Percentiles rank a stretch among this genome's conserved stretches.
Conservation (phyloP, 2,888 invertebrate genomes). For the Eucriotettix oculatus region DNA sequence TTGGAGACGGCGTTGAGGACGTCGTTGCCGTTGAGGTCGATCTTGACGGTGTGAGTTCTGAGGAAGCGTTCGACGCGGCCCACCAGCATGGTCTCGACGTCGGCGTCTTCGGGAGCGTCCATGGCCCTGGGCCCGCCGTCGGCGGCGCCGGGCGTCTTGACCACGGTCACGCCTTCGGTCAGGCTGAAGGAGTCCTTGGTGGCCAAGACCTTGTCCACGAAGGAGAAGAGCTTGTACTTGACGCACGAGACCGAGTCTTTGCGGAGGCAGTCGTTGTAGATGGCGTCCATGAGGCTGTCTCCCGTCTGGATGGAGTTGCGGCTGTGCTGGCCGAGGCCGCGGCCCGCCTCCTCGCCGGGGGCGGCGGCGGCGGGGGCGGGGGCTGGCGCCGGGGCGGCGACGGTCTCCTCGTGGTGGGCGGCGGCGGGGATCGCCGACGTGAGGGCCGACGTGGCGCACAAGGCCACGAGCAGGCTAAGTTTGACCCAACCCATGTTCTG, state of each 20-base stretch:
- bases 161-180: conserved; percentile 69
- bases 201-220: conserved; percentile 68
- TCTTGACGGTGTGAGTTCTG: conserved; percentile 63
- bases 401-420: conserved; percentile 1
- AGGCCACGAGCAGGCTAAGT: background rate
- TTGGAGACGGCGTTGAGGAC: conserved; percentile 64
- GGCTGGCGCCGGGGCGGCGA: conserved; percentile 25
- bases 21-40: conserved; percentile 71
- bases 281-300: conserved; percentile 62
- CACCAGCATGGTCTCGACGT: conserved; percentile 43
- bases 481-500: background rate
- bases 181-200: conserved; percentile 64
- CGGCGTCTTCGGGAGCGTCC: conserved; percentile 22
- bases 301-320: conserved; percentile 46
- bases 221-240: conserved; percentile 73
- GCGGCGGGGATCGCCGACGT: conserved; percentile 2
- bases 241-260: conserved; percentile 74
- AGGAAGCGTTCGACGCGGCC: conserved; percentile 59
- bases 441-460: background rate
- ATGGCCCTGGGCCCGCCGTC: conserved; percentile 60
- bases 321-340: conserved; percentile 23
- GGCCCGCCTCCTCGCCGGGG: conserved; percentile 41
- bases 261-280: conserved; percentile 59
- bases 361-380: conserved; percentile 47
- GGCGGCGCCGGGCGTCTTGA: conserved; percentile 38